These are phyloP conservation scores for Bubo bubo DNA, from an alignment of 2,113 vertebrate genomes.

Conservation along the genomic window DNA sequence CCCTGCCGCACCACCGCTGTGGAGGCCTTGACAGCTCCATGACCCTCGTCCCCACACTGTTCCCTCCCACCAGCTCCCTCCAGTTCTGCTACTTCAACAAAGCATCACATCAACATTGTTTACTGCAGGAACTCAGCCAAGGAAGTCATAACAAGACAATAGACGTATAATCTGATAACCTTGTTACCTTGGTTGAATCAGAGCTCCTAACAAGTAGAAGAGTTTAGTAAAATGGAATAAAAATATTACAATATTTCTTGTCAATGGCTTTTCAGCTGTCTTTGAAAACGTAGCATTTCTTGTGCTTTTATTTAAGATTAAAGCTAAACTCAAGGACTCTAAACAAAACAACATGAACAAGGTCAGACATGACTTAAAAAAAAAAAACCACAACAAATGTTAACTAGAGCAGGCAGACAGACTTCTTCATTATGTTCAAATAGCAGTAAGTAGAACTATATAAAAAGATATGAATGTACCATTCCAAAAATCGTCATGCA, in stretches of 20 bases:
- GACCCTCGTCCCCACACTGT: not conserved
- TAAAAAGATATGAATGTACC: not conserved
- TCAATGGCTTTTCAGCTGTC: constrained; percentile 58
- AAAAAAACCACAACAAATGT: not conserved
- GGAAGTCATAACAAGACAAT: constrained; percentile 71
- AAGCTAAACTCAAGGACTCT: constrained; percentile 78
- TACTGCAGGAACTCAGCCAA: constrained; percentile 56
- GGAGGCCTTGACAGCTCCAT: constrained; percentile 66
- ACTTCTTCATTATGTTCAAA: constrained; percentile 40
- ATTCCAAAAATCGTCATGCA: not conserved
- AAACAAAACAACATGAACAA: constrained; percentile 77
- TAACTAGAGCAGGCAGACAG: constrained; percentile 30
- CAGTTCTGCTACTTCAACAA: constrained; percentile 53
- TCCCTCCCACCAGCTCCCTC: constrained; percentile 13
- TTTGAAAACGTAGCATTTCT: constrained; percentile 64
- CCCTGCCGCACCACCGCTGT: not conserved
- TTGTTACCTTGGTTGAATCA: constrained; percentile 69
- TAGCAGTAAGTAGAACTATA: not conserved
- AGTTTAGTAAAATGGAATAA: constrained; percentile 62
- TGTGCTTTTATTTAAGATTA: constrained; percentile 75
- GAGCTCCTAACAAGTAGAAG: constrained; percentile 58
- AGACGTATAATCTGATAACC: constrained; percentile 73
- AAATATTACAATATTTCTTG: constrained; percentile 64
- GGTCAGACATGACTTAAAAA: constrained; percentile 71
- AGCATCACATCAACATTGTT: constrained; percentile 65